Base-by-base conservation (phyloP, 2,888 invertebrate species). In the Pyrochroa serraticornis region DNA sequence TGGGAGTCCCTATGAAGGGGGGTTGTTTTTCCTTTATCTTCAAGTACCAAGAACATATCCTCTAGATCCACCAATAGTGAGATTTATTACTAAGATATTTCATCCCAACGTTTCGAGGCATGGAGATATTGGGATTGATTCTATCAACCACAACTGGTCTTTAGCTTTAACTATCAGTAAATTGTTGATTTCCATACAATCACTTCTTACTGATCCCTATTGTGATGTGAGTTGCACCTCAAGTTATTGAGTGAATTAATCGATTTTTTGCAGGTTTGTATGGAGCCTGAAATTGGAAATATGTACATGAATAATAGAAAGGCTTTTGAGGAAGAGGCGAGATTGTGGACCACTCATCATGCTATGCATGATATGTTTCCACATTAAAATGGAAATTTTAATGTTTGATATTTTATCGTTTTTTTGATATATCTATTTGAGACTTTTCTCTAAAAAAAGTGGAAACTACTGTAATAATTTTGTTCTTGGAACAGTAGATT, bases 121-220 rank as follows among this genome's bases (percentile, higher is more conserved):
- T 79, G 96, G 96, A 1, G 95, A 96, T 80, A 93, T 97, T 44
- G 96, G 97, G 56, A 91, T 97, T 64, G 96, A 97, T 82, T 94
- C 93, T 7, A 93, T 97, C 68, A 92, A 93, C 71, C 93, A 95
- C 81, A 97, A 97, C 81, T 97, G 96, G 96, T 94, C 94, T n/a
- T 81, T 95, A 60, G 95, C 95, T 0, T 81, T 96, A 63, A 95
- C 95, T 37, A 89, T 96, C 73, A 91, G 92, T 65, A 96, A 93
- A 77, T 88, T 94, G 56, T 85, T 94, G 67, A 87, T 94, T 59
- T 93, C 93, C 48, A 90, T 94, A 63, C 93, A 94, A 82, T 93
- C 92, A 70, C 82, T 94, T 58, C 84, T 94, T 55, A 94, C 93
- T 0, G 96, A 96, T 81, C 95, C 95, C 0, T 95, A 90, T 72